Conservation (phyloP, 2,113 vertebrate species). For the Mesitornis unicolor region DNA sequence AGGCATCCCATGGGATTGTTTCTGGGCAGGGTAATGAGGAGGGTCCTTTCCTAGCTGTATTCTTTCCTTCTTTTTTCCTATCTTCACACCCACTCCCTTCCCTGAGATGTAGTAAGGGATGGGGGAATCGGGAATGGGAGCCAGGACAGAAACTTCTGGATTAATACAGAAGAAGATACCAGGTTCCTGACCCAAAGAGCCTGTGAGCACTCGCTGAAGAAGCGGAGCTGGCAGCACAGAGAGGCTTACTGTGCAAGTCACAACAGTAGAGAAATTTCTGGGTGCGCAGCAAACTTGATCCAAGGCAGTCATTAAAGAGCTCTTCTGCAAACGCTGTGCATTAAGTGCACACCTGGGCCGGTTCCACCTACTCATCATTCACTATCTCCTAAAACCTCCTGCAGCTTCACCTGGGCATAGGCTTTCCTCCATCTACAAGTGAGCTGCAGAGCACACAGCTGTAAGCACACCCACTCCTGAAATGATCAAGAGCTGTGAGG, state of each 20-base stretch:
- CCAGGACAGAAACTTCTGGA: not conserved
- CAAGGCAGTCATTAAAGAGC: not conserved
- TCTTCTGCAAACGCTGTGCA: not conserved
- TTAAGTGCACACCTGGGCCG: not conserved
- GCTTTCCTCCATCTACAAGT: not conserved
- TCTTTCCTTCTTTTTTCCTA: not conserved
- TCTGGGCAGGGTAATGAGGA: not conserved
- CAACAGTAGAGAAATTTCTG: not conserved
- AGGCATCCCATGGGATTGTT: not conserved
- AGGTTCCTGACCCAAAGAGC: not conserved
- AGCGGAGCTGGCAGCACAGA: not conserved
- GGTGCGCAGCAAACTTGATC: not conserved
- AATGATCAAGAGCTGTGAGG: not conserved
- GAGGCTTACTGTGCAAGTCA: not conserved
- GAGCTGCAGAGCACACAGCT: not conserved
- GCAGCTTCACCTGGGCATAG: not conserved
- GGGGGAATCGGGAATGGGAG: not conserved
- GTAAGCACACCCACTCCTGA: not conserved
- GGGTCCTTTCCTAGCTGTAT: not conserved
- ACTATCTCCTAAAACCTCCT: not conserved
- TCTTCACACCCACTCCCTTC: not conserved
- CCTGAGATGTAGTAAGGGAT: not conserved
- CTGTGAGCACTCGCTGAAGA: not conserved
- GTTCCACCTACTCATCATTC: not conserved
- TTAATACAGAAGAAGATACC: not conserved